Evolutionary conservation across 2,888 invertebrate species (phyloP).

Genomic region (Sinotaia quadrata): DNA sequence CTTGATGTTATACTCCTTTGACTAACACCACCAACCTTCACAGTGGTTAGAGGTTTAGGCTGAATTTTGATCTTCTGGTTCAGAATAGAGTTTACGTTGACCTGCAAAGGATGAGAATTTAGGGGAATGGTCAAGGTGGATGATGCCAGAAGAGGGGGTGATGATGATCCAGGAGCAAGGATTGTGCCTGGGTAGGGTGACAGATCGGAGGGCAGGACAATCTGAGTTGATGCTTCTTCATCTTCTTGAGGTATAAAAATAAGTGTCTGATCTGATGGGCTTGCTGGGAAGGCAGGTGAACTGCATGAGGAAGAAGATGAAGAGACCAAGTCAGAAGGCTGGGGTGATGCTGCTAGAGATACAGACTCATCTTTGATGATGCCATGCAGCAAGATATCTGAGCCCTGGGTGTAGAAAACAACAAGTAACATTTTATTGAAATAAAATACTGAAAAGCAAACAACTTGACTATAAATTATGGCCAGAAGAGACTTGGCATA

Average conservation of each 20-base stretch:
- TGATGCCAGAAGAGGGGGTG: neutral
- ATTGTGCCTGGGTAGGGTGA: constrained; percentile 22
- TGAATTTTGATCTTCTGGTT: constrained; percentile 66
- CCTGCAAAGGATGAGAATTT: constrained; percentile 10
- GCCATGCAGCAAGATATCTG: neutral
- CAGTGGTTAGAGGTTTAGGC: constrained; percentile 51
- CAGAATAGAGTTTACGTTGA: constrained; percentile 52
- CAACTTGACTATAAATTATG: too few relatives aligned
- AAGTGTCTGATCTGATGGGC: constrained; percentile 14
- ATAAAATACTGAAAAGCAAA: too few relatives aligned
- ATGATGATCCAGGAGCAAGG: constrained; percentile 13
- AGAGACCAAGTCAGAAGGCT: too few relatives aligned
- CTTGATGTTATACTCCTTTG: too few relatives aligned
- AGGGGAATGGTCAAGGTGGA: neutral
- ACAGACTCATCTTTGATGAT: neutral
- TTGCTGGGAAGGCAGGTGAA: neutral
- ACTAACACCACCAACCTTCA: neutral
- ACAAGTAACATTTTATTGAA: neutral
- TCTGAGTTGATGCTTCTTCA: neutral
- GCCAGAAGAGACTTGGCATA: too few relatives aligned
- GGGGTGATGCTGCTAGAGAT: neutral
- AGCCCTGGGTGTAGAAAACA: neutral
- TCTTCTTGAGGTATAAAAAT: constrained; percentile 26
- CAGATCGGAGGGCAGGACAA: constrained; percentile 19
- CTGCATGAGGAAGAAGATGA: neutral